phyloP scores from a whole-genome alignment of 1,140 invertebrate genomes.

The Drosophila melanogaster region Release_6_plus_ISO1_MT NT_033777.3:5992001-5992500 shows the following conservation, averaged over 20 bases:
- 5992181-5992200: no score
- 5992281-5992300: slow-evolving; percentile 69
- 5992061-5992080: no score
- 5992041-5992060: background rate
- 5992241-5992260: background rate
- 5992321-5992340: slow-evolving; percentile 84
- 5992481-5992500: background rate
- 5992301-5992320: slow-evolving; percentile 84
- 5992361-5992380: slow-evolving; percentile 56
- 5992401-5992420: slow-evolving; percentile 42
- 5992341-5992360: slow-evolving; percentile 81
- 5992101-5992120: no score
- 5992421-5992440: slow-evolving; percentile 31
- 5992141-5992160: no score
- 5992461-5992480: background rate
- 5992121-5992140: no score
- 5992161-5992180: no score
- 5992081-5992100: no score
- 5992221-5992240: background rate
- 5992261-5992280: slow-evolving; percentile 5
- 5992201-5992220: background rate
- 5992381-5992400: slow-evolving; percentile 57
- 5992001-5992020: no score
- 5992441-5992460: slow-evolving; percentile 2
- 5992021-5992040: background rate